These are phyloP conservation scores for Ericerus pela DNA, from an alignment of 1,140 invertebrate species.

Conservation along the genomic window DNA sequence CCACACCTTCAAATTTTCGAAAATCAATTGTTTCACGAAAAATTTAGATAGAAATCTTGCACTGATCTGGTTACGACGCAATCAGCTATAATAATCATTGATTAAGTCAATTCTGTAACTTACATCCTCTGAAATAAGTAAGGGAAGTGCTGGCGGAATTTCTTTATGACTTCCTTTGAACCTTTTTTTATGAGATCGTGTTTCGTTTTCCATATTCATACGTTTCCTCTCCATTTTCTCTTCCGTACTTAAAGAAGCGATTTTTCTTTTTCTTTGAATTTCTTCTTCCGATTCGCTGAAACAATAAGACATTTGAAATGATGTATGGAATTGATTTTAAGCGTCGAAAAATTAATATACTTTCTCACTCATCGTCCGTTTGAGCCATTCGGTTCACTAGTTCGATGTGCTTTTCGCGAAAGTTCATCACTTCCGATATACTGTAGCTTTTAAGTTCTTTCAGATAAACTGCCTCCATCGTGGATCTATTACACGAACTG, in stretches of 20 bases:
- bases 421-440: neutral
- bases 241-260: neutral
- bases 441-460: neutral
- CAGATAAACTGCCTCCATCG: constrained; percentile 2
- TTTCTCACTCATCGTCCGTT: neutral
- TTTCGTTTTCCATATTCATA: neutral
- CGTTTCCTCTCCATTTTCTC: neutral
- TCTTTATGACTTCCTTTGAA: neutral
- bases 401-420: neutral
- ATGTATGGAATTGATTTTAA: too few relatives aligned
- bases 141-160: neutral
- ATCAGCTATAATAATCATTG: too few relatives aligned
- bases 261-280: neutral
- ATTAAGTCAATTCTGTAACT: too few relatives aligned
- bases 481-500: too few relatives aligned
- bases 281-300: neutral
- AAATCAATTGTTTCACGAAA: too few relatives aligned
- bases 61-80: too few relatives aligned
- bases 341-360: neutral
- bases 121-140: neutral
- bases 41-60: too few relatives aligned
- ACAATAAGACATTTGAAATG: neutral
- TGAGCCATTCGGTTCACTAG: neutral
- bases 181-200: neutral
- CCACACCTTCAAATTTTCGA: too few relatives aligned